phyloP scores from a whole-genome alignment of 2,888 invertebrate species.

The Mimumesa dahlbomi region DNA sequence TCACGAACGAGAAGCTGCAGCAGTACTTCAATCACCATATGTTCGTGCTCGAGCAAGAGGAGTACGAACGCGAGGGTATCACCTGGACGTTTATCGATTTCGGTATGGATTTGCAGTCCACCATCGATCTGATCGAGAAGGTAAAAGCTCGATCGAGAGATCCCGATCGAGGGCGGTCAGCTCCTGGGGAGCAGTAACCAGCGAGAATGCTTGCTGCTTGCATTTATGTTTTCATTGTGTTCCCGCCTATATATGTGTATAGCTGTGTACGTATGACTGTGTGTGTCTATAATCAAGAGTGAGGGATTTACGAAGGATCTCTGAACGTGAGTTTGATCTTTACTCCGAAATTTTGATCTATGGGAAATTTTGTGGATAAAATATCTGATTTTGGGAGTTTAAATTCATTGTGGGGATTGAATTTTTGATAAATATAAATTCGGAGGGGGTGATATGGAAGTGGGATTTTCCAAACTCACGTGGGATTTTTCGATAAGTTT shows the following conservation, averaged over 20 bases:
- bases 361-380: too few relatives aligned
- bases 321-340: neutral
- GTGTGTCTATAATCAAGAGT: neutral
- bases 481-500: conserved; percentile 2
- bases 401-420: too few relatives aligned
- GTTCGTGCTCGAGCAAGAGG: conserved; percentile 97
- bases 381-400: too few relatives aligned
- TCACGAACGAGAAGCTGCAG: conserved; percentile 96
- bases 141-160: conserved; percentile 80
- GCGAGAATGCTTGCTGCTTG: conserved; percentile 60
- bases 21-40: conserved; percentile 98
- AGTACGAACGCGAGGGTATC: conserved; percentile 95
- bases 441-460: neutral
- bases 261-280: conserved; percentile 6
- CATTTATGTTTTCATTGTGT: conserved; percentile 20
- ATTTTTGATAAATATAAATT: neutral
- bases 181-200: conserved; percentile 6
- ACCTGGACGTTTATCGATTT: conserved; percentile 97
- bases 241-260: conserved; percentile 11
- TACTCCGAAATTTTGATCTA: neutral
- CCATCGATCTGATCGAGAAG: conserved; percentile 95
- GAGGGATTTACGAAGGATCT: neutral
- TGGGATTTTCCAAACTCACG: neutral
- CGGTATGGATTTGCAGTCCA: conserved; percentile 95
- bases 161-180: neutral